A percentile compares a stretch with the other conserved stretches of the same genome.
Conservation (phyloP, 2,888 invertebrate species). For the Papilio protenor region DNA sequence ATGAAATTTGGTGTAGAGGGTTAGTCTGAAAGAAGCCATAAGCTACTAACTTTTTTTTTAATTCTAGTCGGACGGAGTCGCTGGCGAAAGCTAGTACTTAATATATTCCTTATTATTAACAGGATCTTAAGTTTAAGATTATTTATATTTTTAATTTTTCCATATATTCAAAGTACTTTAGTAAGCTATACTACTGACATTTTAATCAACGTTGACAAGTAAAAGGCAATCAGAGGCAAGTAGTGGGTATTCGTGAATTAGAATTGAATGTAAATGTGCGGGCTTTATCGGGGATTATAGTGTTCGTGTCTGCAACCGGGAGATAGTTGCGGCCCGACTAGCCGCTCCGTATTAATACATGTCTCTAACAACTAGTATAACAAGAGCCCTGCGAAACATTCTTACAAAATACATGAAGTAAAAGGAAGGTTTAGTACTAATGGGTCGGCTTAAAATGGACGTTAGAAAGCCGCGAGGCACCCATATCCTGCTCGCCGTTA, state of each 20-base stretch:
- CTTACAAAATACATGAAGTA: not conserved
- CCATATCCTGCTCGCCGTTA: constrained; percentile 77
- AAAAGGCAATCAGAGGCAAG: constrained; percentile 79
- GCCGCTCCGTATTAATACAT: constrained; percentile 70
- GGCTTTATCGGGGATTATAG: constrained; percentile 86
- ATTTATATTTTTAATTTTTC: not conserved
- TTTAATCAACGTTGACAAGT: constrained; percentile 80
- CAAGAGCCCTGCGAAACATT: constrained; percentile 47
- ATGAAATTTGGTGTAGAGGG: no score
- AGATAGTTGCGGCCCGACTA: constrained; percentile 78
- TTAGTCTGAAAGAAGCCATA: no score
- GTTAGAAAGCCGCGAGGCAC: constrained; percentile 66
- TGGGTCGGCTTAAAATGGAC: constrained; percentile 58
- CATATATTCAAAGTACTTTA: not conserved
- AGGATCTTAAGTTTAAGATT: not conserved
- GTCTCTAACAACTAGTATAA: constrained; percentile 57
- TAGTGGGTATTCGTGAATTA: constrained; percentile 79
- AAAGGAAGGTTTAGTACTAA: constrained; percentile 26
- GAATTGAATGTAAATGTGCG: constrained; percentile 86
- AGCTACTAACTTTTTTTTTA: no score
- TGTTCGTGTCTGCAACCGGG: constrained; percentile 80
- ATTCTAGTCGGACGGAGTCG: no score
- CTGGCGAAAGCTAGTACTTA: no score
- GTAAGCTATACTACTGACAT: constrained; percentile 50
- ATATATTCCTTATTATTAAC: no score